These are phyloP conservation scores for Rhopilema esculentum DNA, from an alignment of 30 jellyfish, hydroid and myxozoan genomes.

Conservation along the genomic window DNA sequence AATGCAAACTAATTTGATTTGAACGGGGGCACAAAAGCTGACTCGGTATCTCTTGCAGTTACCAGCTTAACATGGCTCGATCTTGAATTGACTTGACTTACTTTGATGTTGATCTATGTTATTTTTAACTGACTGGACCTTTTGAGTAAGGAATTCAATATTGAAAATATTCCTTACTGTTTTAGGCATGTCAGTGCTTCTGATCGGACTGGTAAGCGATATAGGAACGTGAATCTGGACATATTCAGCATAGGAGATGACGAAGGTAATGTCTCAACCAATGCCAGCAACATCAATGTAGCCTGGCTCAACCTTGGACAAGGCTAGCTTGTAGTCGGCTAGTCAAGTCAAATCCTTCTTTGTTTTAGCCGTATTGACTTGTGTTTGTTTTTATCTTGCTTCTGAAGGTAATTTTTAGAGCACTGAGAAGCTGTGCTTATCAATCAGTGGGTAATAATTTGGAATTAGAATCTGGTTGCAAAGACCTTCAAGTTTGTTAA, in stretches of 20 bases:
- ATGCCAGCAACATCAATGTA: not conserved
- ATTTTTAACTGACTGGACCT: not conserved
- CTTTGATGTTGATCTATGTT: not conserved
- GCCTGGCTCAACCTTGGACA: not conserved
- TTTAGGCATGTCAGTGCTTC: conserved; percentile 94
- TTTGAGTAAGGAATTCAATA: not conserved
- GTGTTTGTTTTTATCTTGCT: too few species aligned
- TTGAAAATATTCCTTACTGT: not conserved
- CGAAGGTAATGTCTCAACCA: conserved; percentile 85
- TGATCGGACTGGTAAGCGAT: conserved; percentile 87
- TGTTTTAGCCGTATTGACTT: too few species aligned
- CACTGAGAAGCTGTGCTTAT: too few species aligned
- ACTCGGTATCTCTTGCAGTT: too few species aligned
- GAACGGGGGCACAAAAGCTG: not conserved
- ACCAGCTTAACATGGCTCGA: too few species aligned
- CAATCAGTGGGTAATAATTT: not conserved
- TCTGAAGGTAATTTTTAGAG: too few species aligned
- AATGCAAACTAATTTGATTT: not conserved
- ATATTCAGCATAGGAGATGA: conserved; percentile 97
- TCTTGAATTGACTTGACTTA: not conserved
- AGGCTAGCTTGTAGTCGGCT: too few species aligned
- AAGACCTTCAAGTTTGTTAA: not conserved
- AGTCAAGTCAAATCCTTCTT: not conserved
- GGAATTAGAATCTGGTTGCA: not conserved
- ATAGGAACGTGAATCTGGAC: conserved; percentile 90